These are phyloP conservation scores for Drosophila pruinosa DNA, from an alignment of 1,140 invertebrate species.

Conservation along the genomic window DNA sequence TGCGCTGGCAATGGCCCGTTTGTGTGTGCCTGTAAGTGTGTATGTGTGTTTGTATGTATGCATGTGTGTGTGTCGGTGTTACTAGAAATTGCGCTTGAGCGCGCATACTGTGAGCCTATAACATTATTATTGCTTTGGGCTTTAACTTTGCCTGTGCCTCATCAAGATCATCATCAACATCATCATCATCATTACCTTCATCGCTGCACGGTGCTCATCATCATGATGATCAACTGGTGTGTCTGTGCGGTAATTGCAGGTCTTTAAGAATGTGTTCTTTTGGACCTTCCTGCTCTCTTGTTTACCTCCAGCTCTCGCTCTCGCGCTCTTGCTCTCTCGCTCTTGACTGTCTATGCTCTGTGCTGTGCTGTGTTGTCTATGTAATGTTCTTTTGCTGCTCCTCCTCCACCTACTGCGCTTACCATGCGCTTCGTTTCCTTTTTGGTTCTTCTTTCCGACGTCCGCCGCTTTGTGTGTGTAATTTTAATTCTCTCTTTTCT, in stretches of 20 bases:
- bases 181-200: constrained; percentile 13
- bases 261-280: constrained; percentile 78
- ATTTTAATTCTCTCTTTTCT: background rate
- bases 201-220: constrained; percentile 9
- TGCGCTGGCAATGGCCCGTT: background rate
- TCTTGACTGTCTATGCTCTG: background rate
- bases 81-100: constrained; percentile 55
- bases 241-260: constrained; percentile 71
- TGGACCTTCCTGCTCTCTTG: constrained; percentile 34
- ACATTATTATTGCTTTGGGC: constrained; percentile 55
- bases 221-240: constrained; percentile 22
- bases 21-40: background rate
- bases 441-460: constrained; percentile 20
- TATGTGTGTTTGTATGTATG: constrained; percentile 6
- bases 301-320: background rate
- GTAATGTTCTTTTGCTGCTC: constrained; percentile 6
- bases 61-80: constrained; percentile 6
- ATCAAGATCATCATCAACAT: constrained; percentile 14
- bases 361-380: background rate
- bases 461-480: background rate
- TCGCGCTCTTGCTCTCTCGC: constrained; percentile 3
- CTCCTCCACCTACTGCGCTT: background rate
- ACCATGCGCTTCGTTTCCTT: constrained; percentile 3
- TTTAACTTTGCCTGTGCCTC: constrained; percentile 40
- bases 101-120: constrained; percentile 30